A percentile compares a stretch with the other conserved stretches of the same genome.
Evolutionary conservation across 2,888 invertebrate species (phyloP).

Genomic region (Odiellus spinosus): DNA sequence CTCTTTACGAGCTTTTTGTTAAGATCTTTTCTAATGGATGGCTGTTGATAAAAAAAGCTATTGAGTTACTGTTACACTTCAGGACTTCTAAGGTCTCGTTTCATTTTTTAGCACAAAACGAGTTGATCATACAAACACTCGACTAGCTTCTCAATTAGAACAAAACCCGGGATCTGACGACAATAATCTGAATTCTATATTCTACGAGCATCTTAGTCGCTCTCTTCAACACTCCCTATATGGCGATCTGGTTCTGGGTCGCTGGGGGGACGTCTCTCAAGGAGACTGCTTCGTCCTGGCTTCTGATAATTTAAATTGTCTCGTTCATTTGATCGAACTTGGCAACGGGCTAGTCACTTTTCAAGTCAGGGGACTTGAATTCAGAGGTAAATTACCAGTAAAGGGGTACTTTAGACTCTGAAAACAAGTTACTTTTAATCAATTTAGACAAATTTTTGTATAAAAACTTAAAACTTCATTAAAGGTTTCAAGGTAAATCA

Average conservation of each 20-base stretch:
- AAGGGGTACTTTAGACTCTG: too few relatives aligned
- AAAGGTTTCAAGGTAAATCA: too few relatives aligned
- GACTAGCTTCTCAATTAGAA: constrained; percentile 85
- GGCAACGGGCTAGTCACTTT: constrained; percentile 97
- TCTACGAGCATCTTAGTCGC: constrained; percentile 94
- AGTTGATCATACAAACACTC: constrained; percentile 92
- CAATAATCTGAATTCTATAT: constrained; percentile 96
- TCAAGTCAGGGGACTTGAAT: constrained; percentile 90
- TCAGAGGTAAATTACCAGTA: constrained; percentile 43
- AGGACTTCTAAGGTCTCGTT: too few relatives aligned
- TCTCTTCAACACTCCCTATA: constrained; percentile 89
- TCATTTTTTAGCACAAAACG: constrained; percentile 60
- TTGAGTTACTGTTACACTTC: too few relatives aligned
- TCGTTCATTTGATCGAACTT: constrained; percentile 92
- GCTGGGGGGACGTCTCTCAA: constrained; percentile 91
- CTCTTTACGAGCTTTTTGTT: too few relatives aligned
- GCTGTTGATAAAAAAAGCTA: too few relatives aligned
- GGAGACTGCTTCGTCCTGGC: constrained; percentile 97
- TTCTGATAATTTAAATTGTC: constrained; percentile 92
- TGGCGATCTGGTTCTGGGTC: constrained; percentile 72
- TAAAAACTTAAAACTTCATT: too few relatives aligned
- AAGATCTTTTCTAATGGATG: too few relatives aligned
- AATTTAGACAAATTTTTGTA: too few relatives aligned
- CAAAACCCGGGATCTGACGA: constrained; percentile 82
- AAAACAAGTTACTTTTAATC: too few relatives aligned